Evolutionary conservation across 2,113 vertebrate species (phyloP), one percentile per base, ranked within the genome.

Genomic region (Perognathus longimembris): DNA sequence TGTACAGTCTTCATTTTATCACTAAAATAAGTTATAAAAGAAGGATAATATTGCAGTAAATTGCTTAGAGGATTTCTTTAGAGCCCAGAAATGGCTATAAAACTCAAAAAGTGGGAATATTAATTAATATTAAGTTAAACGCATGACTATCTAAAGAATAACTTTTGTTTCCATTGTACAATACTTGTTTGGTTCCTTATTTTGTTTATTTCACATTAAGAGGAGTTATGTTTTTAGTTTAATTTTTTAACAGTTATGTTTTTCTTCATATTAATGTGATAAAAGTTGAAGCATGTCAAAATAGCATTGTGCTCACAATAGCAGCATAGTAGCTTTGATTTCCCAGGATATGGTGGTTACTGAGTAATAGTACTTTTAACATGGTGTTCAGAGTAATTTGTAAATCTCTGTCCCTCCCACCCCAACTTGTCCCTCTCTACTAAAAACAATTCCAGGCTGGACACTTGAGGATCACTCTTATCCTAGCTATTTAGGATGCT

Each of bases 71-170:
- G 61, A 67, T 61, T 75, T 5, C 20, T 66, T 61, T 70, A 54
- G 67, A 63, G 67, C 21, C 82, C 18, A 42, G n/a, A 79, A 89
- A 61, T 32, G 78, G 71, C 12, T 79, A 22, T 32, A 6, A n/a
- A 71, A 67, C 89, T 80, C 89, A 61, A 67, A 75, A 91, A 87
- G 36, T 34, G 30, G 7, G 5, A n/a, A 76, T 20, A 40, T 80
- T 87, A 84, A 59, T 76, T 93, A 87, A 94, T 24, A 87, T 77
- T 6, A 87, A 71, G 87, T 82, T 85, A 69, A 21, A 38, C 7
- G 45, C 20, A 26, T 2, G 24, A 21, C 42, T 75, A 3, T 59
- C 71, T 80, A 73, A 9, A 84, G 38, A 32, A 61, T 50, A 6
- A 36, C 0, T 10, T 66, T 70, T 87, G 7, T 42, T 15, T 38